Conservation (phyloP, 2,888 invertebrate genomes). For the Atrina japonica region DNA sequence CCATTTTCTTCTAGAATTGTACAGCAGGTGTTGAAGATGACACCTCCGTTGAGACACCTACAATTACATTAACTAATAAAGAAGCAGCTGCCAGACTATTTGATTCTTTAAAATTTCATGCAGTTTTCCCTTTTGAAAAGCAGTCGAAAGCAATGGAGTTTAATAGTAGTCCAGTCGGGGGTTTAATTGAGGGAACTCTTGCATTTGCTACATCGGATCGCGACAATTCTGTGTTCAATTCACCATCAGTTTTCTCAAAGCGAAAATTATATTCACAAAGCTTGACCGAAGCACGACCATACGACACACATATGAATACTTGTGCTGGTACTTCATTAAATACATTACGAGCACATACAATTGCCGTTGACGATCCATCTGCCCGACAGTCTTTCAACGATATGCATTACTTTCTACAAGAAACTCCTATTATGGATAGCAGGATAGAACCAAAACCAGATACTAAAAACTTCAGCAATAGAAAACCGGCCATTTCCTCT, state of each 20-base stretch:
- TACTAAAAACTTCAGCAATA: background rate
- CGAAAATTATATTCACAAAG: background rate
- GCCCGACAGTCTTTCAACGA: background rate
- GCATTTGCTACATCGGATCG: background rate
- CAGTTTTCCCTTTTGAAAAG: constrained; percentile 11
- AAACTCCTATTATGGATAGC: constrained; percentile 14
- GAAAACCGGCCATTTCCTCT: background rate
- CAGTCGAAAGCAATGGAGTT: too few relatives aligned
- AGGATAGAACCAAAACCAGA: too few relatives aligned
- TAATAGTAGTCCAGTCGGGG: constrained; percentile 2
- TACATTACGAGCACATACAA: background rate
- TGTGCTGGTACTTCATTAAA: too few relatives aligned
- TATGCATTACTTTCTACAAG: constrained; percentile 13
- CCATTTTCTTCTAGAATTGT: too few relatives aligned
- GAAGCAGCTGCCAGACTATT: constrained; percentile 64
- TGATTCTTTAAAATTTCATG: constrained; percentile 57
- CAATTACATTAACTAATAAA: constrained; percentile 42
- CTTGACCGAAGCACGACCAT: too few relatives aligned
- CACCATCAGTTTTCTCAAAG: constrained; percentile 10
- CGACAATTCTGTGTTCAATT: background rate
- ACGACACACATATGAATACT: too few relatives aligned
- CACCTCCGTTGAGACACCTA: constrained; percentile 39
- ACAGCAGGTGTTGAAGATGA: too few relatives aligned
- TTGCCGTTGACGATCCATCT: background rate
- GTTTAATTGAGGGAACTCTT: constrained; percentile 30